Evolutionary conservation across 2,113 vertebrate genomes (phyloP), one percentile per base, ranked within the genome.

Genomic region (Catharus minimus): DNA sequence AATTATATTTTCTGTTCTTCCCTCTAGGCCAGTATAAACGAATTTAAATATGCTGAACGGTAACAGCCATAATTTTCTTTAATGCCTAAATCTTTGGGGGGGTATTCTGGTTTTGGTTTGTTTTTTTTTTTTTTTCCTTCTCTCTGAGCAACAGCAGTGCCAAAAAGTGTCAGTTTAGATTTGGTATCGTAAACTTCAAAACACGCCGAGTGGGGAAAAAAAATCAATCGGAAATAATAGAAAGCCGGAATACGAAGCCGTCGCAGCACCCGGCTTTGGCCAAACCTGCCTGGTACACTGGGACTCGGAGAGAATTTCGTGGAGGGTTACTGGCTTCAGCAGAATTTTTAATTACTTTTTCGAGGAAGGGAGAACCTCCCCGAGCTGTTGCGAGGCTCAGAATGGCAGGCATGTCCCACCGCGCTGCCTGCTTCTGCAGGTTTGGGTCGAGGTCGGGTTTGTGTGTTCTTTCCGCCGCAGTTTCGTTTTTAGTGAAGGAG

Each of bases 21-120:
- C 91, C 94, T 96, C 92, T 95, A 97, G 97, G 97, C 96, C 97
- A 97, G 96, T 98, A 96, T 97, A 96, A 96, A 96, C 65, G 94
- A 97, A 93, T 96, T 97, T 93, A 96, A 95, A 57, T 94, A 91
- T 72, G 81, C 96, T 91, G 26, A 97, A 92, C 44, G 15, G 75
- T 93, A 76, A 66, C 66, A 84, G 33, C 57, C 92, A 94, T 92
- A 85, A 50, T 86, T 73, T 85, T 95, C 96, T 96, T 68, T 93
- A 92, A 92, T 79, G 74, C 38, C 91, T 94, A 81, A 93, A 8
- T 94, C 66, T 95, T 94, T 50, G 66, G 85, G 46, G 38, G 44
- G 13, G 46, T 5, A 7, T 6, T 82, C 62, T 46, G 50, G 28
- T 21, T 47, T 91, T 39, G 39, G 39, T 75, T 89, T 88, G 22